phyloP scores from a whole-genome alignment of 2,888 invertebrate species.

The Parelbella ahira region DNA sequence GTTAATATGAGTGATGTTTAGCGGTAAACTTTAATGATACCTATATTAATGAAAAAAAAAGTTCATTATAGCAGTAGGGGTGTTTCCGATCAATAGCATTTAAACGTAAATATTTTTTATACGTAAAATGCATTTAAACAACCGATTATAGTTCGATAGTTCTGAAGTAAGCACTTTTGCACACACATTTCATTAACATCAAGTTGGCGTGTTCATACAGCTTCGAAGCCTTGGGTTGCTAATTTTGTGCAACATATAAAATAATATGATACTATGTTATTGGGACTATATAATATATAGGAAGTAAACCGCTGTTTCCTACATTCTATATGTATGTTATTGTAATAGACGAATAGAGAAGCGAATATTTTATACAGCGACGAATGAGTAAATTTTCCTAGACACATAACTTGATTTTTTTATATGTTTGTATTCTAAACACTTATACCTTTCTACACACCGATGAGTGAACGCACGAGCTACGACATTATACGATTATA shows the following conservation, averaged over 20 bases:
- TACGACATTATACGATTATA: constrained; percentile 2
- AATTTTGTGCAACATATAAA: constrained; percentile 4
- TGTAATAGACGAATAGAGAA: constrained; percentile 7
- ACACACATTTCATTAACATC: too few relatives aligned
- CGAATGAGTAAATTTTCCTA: constrained; percentile 13
- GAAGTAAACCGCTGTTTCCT: too few relatives aligned
- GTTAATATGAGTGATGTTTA: too few relatives aligned
- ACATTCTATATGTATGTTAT: too few relatives aligned
- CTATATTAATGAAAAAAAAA: too few relatives aligned
- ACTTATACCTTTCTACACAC: constrained; percentile 17
- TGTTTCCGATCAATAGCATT: constrained; percentile 44
- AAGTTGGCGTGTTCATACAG: too few relatives aligned
- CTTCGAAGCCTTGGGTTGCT: constrained; percentile 13
- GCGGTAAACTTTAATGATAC: too few relatives aligned
- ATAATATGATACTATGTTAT: too few relatives aligned
- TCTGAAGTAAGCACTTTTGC: not conserved
- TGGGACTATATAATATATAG: too few relatives aligned
- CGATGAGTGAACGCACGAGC: constrained; percentile 5
- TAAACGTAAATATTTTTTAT: constrained; percentile 33
- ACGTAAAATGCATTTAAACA: constrained; percentile 33
- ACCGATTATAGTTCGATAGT: constrained; percentile 6
- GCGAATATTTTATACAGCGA: constrained; percentile 2
- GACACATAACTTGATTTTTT: constrained; percentile 8
- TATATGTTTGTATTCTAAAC: constrained; percentile 6
- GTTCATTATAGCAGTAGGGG: constrained; percentile 49